A percentile compares a stretch with the other conserved stretches of the same genome.
These are phyloP conservation scores for Apodemia zela DNA, from an alignment of 2,888 invertebrate genomes.

Conservation along the genomic window DNA sequence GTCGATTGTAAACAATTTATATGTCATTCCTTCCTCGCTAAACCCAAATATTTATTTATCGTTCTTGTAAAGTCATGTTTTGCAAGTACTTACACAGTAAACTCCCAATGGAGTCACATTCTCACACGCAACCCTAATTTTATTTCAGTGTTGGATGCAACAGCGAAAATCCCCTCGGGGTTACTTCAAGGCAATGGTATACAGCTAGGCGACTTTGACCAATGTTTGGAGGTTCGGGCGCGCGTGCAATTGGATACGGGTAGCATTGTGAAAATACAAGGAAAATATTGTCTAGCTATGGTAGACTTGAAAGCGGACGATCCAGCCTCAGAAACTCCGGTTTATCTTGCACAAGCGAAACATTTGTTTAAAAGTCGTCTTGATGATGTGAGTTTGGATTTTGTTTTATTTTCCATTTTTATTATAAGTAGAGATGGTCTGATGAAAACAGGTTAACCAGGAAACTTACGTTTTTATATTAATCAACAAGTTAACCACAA, in stretches of 20 bases:
- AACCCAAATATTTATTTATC: background rate
- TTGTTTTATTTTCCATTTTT: constrained; percentile 17
- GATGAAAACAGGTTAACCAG: too few relatives aligned
- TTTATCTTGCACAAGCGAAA: constrained; percentile 83
- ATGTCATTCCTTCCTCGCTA: too few relatives aligned
- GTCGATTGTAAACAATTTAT: background rate
- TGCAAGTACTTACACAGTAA: background rate
- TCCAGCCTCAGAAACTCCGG: constrained; percentile 80
- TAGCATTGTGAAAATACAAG: constrained; percentile 82
- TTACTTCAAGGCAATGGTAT: constrained; percentile 85
- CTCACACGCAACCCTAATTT: constrained; percentile 51
- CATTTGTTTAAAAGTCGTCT: constrained; percentile 82
- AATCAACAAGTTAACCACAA: too few relatives aligned
- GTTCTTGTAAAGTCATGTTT: background rate
- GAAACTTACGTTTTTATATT: too few relatives aligned
- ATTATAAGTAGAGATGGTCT: background rate
- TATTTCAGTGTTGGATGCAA: constrained; percentile 85
- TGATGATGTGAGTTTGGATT: constrained; percentile 77
- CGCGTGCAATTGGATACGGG: constrained; percentile 80
- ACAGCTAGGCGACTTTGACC: constrained; percentile 86
- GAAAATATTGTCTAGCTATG: constrained; percentile 85
- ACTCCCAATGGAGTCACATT: constrained; percentile 39
- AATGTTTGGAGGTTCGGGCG: constrained; percentile 82
- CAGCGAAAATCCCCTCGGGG: constrained; percentile 85
- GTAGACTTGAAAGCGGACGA: constrained; percentile 82